These are phyloP conservation scores for Dermatemys mawii DNA, from an alignment of 2,113 vertebrate genomes.

Conservation along the genomic window DNA sequence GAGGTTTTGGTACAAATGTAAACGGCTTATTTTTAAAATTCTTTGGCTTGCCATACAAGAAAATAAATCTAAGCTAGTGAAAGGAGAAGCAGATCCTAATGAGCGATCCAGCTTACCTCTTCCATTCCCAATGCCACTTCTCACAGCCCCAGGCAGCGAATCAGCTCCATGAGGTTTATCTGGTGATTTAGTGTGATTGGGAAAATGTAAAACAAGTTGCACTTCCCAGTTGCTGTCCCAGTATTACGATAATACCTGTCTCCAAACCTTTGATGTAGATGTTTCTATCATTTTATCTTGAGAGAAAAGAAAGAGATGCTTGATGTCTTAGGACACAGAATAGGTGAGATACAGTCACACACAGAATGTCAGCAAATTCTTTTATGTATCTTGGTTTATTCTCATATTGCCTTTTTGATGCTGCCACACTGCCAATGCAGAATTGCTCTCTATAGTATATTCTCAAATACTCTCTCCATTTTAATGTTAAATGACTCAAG, in stretches of 20 bases:
- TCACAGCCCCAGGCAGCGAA: slow-evolving; percentile 28
- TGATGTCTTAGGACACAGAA: background rate
- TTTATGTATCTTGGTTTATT: background rate
- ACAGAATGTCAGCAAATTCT: background rate
- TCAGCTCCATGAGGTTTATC: slow-evolving; percentile 2
- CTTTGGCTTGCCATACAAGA: background rate
- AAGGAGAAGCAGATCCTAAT: background rate
- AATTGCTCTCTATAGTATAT: background rate
- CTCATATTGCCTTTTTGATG: background rate
- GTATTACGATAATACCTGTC: background rate
- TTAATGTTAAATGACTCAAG: background rate
- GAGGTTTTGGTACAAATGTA: background rate
- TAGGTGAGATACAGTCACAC: background rate
- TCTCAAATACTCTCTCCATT: background rate
- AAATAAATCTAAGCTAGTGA: background rate
- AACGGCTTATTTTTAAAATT: slow-evolving; percentile 5
- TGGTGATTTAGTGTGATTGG: background rate
- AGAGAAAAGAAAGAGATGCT: background rate
- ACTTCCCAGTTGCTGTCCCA: background rate
- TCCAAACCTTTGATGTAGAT: background rate
- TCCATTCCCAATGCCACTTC: background rate
- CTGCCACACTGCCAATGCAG: background rate
- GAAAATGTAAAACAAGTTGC: background rate
- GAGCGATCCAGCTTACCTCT: background rate
- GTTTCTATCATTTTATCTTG: background rate